A percentile compares a stretch with the other conserved stretches of the same genome.
phyloP scores from a whole-genome alignment of 2,113 vertebrate genomes.

The Anser cygnoides region DNA sequence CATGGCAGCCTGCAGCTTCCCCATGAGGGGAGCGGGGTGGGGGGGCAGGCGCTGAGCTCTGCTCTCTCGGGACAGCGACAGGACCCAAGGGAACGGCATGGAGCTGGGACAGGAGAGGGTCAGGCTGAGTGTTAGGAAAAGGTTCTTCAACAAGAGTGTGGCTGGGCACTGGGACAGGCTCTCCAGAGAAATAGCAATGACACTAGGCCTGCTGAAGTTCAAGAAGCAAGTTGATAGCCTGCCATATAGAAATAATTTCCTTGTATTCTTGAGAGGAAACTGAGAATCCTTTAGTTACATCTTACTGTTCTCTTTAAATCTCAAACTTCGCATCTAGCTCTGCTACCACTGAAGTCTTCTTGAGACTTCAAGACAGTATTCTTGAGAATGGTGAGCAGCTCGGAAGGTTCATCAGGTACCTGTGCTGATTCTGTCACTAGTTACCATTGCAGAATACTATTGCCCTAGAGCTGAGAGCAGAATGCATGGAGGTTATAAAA shows the following conservation, averaged over 20 bases:
- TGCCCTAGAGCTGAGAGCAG: not conserved
- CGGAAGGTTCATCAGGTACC: not conserved
- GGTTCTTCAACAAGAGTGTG: not conserved
- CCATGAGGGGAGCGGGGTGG: not conserved
- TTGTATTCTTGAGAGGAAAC: not conserved
- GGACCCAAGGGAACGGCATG: no score
- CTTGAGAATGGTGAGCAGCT: not conserved
- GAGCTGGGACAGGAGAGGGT: no score
- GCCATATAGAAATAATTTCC: not conserved
- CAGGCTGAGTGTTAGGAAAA: no score
- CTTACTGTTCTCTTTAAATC: not conserved
- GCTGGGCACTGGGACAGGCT: not conserved
- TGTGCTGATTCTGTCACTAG: not conserved
- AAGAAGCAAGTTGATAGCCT: not conserved
- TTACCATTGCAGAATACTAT: not conserved
- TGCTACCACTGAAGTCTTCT: not conserved
- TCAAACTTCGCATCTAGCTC: not conserved
- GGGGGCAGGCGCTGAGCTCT: not conserved
- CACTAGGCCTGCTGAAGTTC: not conserved
- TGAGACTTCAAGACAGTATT: not conserved
- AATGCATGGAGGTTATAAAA: not conserved
- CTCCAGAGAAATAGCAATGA: not conserved
- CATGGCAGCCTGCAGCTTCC: not conserved
- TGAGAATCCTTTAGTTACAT: not conserved
- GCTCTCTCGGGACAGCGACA: not conserved